These are phyloP conservation scores for Ctenosaura bakeri DNA, from an alignment of 2,797 vertebrate species.

Conservation along the genomic window DNA sequence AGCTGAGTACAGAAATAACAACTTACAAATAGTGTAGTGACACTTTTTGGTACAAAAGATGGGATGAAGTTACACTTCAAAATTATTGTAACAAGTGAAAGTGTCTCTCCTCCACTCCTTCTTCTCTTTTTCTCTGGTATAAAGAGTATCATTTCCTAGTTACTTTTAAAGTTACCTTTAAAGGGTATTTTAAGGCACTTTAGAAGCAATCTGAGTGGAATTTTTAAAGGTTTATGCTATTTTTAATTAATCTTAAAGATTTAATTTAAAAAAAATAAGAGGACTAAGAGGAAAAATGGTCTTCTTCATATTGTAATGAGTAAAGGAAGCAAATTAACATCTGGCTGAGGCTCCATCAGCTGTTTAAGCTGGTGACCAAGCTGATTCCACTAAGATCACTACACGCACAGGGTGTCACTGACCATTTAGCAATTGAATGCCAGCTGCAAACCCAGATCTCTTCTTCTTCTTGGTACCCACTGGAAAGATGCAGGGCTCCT, in stretches of 20 bases:
- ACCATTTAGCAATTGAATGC: neutral
- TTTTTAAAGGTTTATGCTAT: neutral
- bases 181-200: neutral
- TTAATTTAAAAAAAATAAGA: too few species aligned
- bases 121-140: neutral
- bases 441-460: neutral
- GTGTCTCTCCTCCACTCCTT: too few species aligned
- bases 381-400: too few species aligned
- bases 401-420: neutral
- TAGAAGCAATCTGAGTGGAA: neutral
- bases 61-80: neutral
- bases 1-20: neutral
- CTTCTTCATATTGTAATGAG: too few species aligned
- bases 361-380: neutral
- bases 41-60: too few species aligned
- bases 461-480: neutral
- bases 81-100: neutral
- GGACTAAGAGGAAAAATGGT: too few species aligned
- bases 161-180: neutral
- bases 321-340: too few species aligned
- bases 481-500: neutral
- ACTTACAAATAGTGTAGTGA: too few species aligned
- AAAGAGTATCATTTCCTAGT: neutral
- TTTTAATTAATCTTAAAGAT: neutral
- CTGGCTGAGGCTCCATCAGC: neutral